These are phyloP conservation scores for Emydocephalus ijimae DNA, from an alignment of 2,113 vertebrate species.

Conservation along the genomic window DNA sequence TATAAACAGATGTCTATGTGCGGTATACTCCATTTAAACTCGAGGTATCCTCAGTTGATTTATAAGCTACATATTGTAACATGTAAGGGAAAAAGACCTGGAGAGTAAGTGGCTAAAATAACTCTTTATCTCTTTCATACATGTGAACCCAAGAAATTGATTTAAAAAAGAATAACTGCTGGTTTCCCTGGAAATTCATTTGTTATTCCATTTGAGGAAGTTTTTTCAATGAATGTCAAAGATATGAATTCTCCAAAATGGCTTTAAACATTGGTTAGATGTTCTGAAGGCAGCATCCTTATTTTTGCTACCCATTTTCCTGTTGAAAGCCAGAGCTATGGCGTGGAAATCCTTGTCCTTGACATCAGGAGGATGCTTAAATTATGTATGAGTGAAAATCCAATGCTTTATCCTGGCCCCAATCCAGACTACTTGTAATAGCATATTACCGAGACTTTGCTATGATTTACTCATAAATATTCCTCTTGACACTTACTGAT, in stretches of 20 bases:
- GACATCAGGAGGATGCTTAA: background rate
- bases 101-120: background rate
- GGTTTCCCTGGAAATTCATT: background rate
- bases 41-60: background rate
- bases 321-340: background rate
- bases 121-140: background rate
- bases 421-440: background rate
- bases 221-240: background rate
- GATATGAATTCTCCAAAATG: background rate
- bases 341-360: background rate
- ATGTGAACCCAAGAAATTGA: background rate
- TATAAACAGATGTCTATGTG: background rate
- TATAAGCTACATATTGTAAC: background rate
- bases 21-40: background rate
- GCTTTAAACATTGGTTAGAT: background rate
- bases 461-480: background rate
- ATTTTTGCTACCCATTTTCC: background rate
- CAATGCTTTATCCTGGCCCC: background rate
- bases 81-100: background rate
- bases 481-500: background rate
- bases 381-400: background rate
- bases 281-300: background rate
- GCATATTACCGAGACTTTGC: background rate
- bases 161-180: background rate
- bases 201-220: background rate